Conservation (phyloP, 2,113 vertebrate genomes). For the Anolis carolinensis region DNA sequence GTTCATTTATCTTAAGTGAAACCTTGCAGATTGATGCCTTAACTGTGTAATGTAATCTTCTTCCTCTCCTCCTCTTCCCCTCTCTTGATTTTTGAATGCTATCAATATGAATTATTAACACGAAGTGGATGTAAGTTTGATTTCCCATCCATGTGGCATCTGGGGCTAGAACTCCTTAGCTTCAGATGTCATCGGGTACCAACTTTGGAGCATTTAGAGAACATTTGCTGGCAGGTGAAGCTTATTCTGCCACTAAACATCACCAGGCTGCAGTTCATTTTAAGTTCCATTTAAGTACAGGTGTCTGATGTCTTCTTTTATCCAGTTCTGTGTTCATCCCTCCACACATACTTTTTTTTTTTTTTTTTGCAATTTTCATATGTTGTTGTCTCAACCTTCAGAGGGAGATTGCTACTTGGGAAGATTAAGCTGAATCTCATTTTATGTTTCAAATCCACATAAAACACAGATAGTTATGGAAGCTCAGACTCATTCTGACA, state of each 20-base stretch:
- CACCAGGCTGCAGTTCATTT: background rate
- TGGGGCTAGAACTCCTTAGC: background rate
- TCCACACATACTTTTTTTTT: conserved; percentile 29
- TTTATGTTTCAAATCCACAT: conserved; percentile 74
- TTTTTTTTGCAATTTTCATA: conserved; percentile 58
- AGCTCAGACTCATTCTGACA: conserved; percentile 66
- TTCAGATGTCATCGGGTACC: background rate
- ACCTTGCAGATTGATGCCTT: background rate
- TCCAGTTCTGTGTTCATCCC: conserved; percentile 33
- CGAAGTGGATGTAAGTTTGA: no score
- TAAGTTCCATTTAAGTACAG: background rate
- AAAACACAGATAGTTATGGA: conserved; percentile 70
- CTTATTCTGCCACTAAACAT: conserved; percentile 45
- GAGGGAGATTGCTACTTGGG: conserved; percentile 69
- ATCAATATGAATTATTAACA: no score
- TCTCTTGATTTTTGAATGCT: no score
- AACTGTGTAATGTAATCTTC: background rate
- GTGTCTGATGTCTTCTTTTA: no score
- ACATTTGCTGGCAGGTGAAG: background rate
- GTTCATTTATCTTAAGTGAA: no score
- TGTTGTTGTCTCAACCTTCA: conserved; percentile 66
- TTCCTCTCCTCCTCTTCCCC: background rate
- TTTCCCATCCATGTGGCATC: no score
- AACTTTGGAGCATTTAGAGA: background rate
- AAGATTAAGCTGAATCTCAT: conserved; percentile 74